Percentiles rank a stretch among this genome's conserved stretches.
These are phyloP conservation scores for Caenorhabditis japonica DNA, from an alignment of 2,888 invertebrate genomes.

Conservation along the genomic window DNA sequence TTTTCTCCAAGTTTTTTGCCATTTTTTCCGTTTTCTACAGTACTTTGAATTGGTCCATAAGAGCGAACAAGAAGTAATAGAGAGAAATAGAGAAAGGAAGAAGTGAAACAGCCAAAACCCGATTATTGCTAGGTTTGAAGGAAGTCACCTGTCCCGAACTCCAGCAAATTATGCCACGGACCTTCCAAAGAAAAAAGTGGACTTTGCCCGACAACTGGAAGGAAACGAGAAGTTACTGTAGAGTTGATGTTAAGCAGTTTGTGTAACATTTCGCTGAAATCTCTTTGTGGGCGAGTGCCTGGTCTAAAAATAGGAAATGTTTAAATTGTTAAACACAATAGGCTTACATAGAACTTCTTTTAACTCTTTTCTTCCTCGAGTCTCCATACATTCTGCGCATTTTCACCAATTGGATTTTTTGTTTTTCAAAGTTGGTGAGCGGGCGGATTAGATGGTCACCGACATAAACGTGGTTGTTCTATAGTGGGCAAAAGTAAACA, in stretches of 20 bases:
- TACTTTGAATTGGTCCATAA: too few relatives aligned
- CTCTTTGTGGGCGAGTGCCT: slow-evolving; percentile 45
- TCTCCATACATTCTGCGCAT: slow-evolving; percentile 50
- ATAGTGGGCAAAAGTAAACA: not conserved
- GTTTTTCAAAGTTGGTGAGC: slow-evolving; percentile 58
- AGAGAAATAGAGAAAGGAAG: not conserved
- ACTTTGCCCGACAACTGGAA: slow-evolving; percentile 59
- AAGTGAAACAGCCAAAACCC: too few relatives aligned
- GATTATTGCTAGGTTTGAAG: too few relatives aligned
- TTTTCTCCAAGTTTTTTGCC: too few relatives aligned
- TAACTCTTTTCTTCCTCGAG: slow-evolving; percentile 11
- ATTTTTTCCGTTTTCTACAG: too few relatives aligned
- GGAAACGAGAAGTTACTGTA: slow-evolving; percentile 59
- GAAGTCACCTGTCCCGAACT: slow-evolving; percentile 32
- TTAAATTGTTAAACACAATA: not conserved
- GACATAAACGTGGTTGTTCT: slow-evolving; percentile 64
- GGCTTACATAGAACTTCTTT: slow-evolving; percentile 21
- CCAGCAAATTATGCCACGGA: slow-evolving; percentile 48
- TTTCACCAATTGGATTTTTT: slow-evolving; percentile 52
- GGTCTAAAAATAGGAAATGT: slow-evolving; percentile 12
- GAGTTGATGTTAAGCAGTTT: slow-evolving; percentile 61
- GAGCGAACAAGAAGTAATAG: too few relatives aligned
- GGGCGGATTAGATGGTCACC: slow-evolving; percentile 59
- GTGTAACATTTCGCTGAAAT: slow-evolving; percentile 59
- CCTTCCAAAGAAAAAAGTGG: slow-evolving; percentile 62